phyloP scores from a whole-genome alignment of 2,888 invertebrate species.

The Blera fallax region DNA sequence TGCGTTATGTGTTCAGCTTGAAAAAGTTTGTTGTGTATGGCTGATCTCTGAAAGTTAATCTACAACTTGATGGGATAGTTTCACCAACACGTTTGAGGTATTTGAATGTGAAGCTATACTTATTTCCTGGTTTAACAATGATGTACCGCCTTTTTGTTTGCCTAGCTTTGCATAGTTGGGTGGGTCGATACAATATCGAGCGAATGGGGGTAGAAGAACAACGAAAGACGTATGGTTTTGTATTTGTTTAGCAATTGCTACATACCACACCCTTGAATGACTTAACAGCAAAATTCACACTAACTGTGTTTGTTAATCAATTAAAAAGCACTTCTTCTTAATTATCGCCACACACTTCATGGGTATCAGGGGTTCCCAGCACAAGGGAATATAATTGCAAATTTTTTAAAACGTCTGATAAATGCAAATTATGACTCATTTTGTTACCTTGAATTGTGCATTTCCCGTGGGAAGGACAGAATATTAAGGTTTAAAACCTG shows the following conservation, averaged over 20 bases:
- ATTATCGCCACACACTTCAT: too few relatives aligned
- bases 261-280: not conserved
- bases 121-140: conserved; percentile 34
- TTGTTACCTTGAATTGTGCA: too few relatives aligned
- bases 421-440: too few relatives aligned
- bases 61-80: not conserved
- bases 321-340: too few relatives aligned
- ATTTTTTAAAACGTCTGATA: too few relatives aligned
- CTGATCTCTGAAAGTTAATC: conserved; percentile 11
- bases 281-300: too few relatives aligned
- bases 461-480: too few relatives aligned
- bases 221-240: not conserved
- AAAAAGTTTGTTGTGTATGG: not conserved
- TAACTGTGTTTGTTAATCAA: too few relatives aligned
- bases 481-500: too few relatives aligned
- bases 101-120: not conserved
- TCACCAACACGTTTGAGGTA: not conserved
- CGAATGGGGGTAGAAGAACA: not conserved
- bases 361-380: too few relatives aligned
- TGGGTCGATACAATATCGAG: not conserved
- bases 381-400: too few relatives aligned
- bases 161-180: not conserved
- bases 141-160: not conserved
- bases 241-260: not conserved
- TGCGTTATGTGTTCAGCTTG: conserved; percentile 1